Base-by-base conservation (phyloP, 2,113 vertebrate genomes). In the Hippolais icterina region DNA sequence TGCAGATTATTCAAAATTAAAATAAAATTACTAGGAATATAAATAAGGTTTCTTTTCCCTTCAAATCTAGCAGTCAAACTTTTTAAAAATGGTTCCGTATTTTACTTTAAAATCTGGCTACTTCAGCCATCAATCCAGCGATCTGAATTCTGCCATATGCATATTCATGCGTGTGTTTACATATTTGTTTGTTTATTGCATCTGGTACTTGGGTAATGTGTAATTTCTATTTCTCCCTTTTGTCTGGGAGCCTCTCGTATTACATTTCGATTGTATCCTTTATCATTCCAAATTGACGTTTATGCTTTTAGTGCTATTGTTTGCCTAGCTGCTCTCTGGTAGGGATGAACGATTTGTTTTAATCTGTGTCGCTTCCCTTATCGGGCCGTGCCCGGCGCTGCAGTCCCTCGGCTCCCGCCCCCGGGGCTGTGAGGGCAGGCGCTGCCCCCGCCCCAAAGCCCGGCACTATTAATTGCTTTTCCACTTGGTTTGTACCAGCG, bases 211-310 rank as follows among this genome's bases (percentile, higher is more conserved):
- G 97, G 89, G 97, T 97, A 98, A 98, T 97, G 96, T 97, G 98
- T 97, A 97, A 98, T 98, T 98, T 98, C 98, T 98, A 89, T 97
- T 98, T 98, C 98, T 98, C 97, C 96, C 97, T 98, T 98, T 98
- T 98, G 97, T 98, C 98, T 98, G 96, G 98, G 98, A 98, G 98
- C 98, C 97, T 98, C 98, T 98, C 98, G 95, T 98, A 98, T 98
- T 98, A 98, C 98, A 98, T 98, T 98, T 98, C 98, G 98, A 98
- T 98, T 98, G 98, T 98, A 98, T 98, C 98, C 97, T 98, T 98
- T 98, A 98, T 98, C 98, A 98, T 98, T 98, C 96, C 97, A 99
- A 98, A 99, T 98, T 99, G 98, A 98, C 98, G 97, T 99, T 98
- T 98, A 98, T 98, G 98, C 98, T 98, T 98, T 98, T 97, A 98